These are phyloP conservation scores for Ormyrus rosae DNA, from an alignment of 2,888 invertebrate species.

Conservation along the genomic window DNA sequence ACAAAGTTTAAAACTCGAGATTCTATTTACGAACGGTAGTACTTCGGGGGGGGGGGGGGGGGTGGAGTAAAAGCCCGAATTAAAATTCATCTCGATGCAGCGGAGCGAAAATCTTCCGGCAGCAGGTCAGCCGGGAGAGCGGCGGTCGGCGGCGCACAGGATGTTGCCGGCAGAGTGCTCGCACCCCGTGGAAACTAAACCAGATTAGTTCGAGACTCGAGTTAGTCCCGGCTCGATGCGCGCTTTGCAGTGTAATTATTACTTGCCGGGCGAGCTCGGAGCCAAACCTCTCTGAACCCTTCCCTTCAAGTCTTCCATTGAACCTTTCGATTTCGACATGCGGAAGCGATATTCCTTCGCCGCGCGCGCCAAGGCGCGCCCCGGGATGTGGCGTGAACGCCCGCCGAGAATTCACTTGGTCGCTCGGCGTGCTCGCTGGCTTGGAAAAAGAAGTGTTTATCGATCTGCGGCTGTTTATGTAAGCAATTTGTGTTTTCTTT, in stretches of 20 bases:
- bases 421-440: neutral
- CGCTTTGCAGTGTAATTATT: constrained; percentile 69
- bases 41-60: no score
- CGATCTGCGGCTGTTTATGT: no score
- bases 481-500: no score
- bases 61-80: no score
- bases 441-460: no score
- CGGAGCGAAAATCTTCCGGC: no score
- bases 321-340: constrained; percentile 49
- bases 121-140: no score
- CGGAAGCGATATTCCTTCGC: constrained; percentile 1
- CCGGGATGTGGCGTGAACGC: neutral
- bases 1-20: no score
- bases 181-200: constrained; percentile 58
- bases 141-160: no score
- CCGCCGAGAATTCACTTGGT: neutral
- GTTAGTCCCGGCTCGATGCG: constrained; percentile 62
- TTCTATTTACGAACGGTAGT: no score
- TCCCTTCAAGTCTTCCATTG: constrained; percentile 14
- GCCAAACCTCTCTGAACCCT: neutral
- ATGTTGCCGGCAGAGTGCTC: neutral
- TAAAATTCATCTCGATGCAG: neutral
- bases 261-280: constrained; percentile 49
- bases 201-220: constrained; percentile 61
- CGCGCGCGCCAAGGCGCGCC: no score